Conservation (phyloP, 2,797 vertebrate genomes). For the Phalloptychus januarius region DNA sequence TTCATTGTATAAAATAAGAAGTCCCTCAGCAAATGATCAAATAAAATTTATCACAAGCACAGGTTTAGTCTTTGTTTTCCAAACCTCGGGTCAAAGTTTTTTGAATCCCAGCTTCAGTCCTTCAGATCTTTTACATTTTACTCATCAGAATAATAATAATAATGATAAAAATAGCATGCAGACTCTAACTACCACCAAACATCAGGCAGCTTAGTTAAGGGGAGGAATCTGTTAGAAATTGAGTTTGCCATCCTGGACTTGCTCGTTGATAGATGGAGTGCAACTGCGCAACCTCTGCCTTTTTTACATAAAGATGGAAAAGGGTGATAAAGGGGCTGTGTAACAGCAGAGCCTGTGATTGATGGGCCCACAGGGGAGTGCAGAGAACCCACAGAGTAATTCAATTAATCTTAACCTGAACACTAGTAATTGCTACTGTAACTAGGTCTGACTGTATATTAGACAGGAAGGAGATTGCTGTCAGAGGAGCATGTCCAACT, state of each 20-base stretch:
- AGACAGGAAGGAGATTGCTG: constrained; percentile 66
- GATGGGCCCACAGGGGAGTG: constrained; percentile 68
- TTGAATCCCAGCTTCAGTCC: constrained; percentile 1
- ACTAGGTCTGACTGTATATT: constrained; percentile 75
- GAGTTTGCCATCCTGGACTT: constrained; percentile 67
- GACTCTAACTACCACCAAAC: constrained; percentile 41
- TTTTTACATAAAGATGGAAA: constrained; percentile 74
- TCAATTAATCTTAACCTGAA: constrained; percentile 82
- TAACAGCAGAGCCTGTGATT: constrained; percentile 60
- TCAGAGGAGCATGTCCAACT: constrained; percentile 58
- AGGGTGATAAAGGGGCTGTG: constrained; percentile 67
- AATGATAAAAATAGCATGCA: constrained; percentile 7
- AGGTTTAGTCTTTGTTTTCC: constrained; percentile 11
- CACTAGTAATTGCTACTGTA: constrained; percentile 81
- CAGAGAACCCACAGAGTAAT: constrained; percentile 75
- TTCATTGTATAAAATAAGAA: constrained; percentile 12
- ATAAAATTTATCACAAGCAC: constrained; percentile 27
- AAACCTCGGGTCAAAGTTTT: constrained; percentile 8
- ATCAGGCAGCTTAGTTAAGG: constrained; percentile 69
- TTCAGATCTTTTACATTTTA: constrained; percentile 14
- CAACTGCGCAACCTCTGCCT: constrained; percentile 67
- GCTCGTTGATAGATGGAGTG: constrained; percentile 77
- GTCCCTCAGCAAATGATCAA: constrained; percentile 26
- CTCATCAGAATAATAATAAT: constrained; percentile 32
- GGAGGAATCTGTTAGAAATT: constrained; percentile 74